Conservation (phyloP, 2,797 vertebrate species). For the Chelon labrosus region DNA sequence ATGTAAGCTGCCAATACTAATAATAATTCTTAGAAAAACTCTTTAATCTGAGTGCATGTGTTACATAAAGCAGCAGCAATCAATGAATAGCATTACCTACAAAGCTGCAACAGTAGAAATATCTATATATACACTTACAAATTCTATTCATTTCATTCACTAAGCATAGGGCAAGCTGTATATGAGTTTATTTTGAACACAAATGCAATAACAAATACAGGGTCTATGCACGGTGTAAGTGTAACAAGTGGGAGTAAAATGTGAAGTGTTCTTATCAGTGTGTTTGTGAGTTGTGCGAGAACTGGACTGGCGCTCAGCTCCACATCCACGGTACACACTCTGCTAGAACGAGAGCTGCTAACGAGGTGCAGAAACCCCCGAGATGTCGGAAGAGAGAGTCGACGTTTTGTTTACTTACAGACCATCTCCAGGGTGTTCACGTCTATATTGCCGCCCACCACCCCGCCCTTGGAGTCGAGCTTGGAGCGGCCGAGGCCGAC, state of each 20-base stretch:
- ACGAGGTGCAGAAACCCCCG: constrained; percentile 42
- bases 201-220: neutral
- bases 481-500: constrained; percentile 97
- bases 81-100: neutral
- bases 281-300: constrained; percentile 3
- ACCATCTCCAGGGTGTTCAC: constrained; percentile 99
- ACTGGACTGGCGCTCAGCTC: constrained; percentile 24
- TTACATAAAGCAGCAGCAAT: neutral
- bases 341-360: constrained; percentile 29
- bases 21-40: too few species aligned
- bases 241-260: neutral
- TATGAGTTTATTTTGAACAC: neutral
- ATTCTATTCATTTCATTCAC: too few species aligned
- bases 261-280: neutral
- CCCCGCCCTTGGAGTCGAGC: constrained; percentile 97
- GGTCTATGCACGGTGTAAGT: neutral
- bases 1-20: neutral
- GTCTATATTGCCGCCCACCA: constrained; percentile 98
- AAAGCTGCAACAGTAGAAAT: neutral
- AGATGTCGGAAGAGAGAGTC: constrained; percentile 24
- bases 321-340: constrained; percentile 21
- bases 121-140: too few species aligned
- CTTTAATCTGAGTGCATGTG: too few species aligned
- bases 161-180: neutral
- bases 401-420: constrained; percentile 88